Percentiles rank a stretch among this genome's conserved stretches.
Conservation (phyloP, 2,113 vertebrate species). For the Ammodytes dubius region DNA sequence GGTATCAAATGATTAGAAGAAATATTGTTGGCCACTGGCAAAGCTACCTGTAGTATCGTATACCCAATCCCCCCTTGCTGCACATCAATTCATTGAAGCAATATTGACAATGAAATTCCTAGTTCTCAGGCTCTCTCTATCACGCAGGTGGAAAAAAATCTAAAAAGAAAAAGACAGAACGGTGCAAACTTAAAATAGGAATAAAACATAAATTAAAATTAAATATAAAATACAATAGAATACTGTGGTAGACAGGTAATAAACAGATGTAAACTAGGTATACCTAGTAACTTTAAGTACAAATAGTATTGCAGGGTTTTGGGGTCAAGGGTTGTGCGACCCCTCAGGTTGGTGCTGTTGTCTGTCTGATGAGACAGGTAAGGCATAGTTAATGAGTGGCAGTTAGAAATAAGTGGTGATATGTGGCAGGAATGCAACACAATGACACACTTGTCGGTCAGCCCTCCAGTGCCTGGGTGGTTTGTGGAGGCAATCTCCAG, state of each 20-base stretch:
- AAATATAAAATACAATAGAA: no score
- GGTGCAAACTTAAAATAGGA: no score
- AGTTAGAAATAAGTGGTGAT: slow-evolving; percentile 55
- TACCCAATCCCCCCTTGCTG: not conserved
- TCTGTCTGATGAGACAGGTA: slow-evolving; percentile 55
- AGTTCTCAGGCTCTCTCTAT: no score
- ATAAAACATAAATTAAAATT: no score
- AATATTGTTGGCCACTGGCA: slow-evolving; percentile 5
- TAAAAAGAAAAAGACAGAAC: no score
- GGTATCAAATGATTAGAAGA: slow-evolving; percentile 22
- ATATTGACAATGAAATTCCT: no score
- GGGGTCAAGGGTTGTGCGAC: slow-evolving; percentile 43
- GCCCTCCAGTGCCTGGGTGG: not conserved
- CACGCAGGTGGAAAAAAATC: no score
- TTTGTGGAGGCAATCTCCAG: slow-evolving; percentile 2
- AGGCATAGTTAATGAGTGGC: slow-evolving; percentile 55
- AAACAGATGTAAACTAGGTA: no score
- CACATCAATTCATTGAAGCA: no score
- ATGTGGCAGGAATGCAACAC: slow-evolving; percentile 55
- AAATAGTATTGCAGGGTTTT: not conserved
- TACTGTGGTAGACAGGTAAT: no score
- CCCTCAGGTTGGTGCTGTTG: slow-evolving; percentile 47
- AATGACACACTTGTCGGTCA: slow-evolving; percentile 28
- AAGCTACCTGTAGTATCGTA: not conserved
- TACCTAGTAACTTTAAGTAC: no score